Percentiles rank a stretch among this genome's conserved stretches.
Conservation (phyloP, 2,113 vertebrate genomes). For the Notarius lentiginosus region DNA sequence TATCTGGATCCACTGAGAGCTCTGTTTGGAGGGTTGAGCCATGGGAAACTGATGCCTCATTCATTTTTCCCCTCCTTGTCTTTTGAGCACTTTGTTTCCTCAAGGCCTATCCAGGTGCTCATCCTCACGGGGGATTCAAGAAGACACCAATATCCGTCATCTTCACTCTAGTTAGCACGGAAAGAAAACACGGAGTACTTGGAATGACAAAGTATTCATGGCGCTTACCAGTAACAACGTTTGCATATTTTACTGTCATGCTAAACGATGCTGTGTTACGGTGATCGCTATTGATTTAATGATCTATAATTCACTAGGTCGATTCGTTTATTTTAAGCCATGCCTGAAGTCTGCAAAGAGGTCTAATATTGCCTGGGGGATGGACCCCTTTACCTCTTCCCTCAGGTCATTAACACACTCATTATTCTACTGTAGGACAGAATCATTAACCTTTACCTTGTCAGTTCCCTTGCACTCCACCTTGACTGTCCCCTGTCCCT, state of each 20-base stretch:
- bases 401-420: constrained; percentile 63
- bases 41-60: constrained; percentile 8
- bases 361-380: constrained; percentile 53
- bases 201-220: constrained; percentile 10
- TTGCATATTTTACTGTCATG: constrained; percentile 28
- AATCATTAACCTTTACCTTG: constrained; percentile 69
- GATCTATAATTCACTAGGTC: constrained; percentile 40
- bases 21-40: constrained; percentile 23
- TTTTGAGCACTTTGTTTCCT: constrained; percentile 24
- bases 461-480: constrained; percentile 58
- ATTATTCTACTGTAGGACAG: constrained; percentile 47
- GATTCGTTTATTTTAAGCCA: constrained; percentile 35
- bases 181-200: constrained; percentile 13
- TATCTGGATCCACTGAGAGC: constrained; percentile 20
- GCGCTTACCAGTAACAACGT: not conserved
- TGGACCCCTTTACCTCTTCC: constrained; percentile 48
- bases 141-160: constrained; percentile 18
- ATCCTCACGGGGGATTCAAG: not conserved
- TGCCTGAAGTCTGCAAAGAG: constrained; percentile 10
- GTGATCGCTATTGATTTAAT: constrained; percentile 25
- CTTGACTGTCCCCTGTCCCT: constrained; percentile 48
- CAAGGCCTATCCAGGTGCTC: constrained; percentile 10
- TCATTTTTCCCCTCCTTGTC: not conserved
- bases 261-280: constrained; percentile 15
- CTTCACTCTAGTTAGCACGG: constrained; percentile 14